Percentiles rank a stretch among this genome's conserved stretches.
These are phyloP conservation scores for Drosophila malerkotliana DNA, from an alignment of 1,140 invertebrate species.

Conservation along the genomic window DNA sequence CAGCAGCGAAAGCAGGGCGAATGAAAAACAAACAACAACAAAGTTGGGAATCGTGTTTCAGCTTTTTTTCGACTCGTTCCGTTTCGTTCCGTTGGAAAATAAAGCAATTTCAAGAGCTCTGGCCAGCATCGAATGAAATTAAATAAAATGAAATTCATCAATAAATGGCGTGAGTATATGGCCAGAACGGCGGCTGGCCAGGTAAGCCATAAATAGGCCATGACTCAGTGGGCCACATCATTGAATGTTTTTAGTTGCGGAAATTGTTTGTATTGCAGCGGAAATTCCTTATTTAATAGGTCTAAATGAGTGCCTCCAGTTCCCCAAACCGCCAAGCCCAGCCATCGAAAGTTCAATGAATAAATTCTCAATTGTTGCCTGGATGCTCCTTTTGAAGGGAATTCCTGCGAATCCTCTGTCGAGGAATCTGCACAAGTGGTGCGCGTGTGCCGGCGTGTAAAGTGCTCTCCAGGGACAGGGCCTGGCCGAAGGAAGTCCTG, in stretches of 20 bases:
- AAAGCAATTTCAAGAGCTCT: constrained; percentile 67
- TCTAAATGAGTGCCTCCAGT: constrained; percentile 27
- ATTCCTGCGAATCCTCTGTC: constrained; percentile 6
- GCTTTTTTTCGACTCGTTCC: constrained; percentile 25
- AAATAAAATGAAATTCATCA: constrained; percentile 80
- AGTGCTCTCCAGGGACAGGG: constrained; percentile 73
- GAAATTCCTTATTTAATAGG: constrained; percentile 67
- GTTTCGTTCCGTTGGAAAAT: constrained; percentile 32
- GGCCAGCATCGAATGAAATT: constrained; percentile 33
- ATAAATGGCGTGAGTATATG: constrained; percentile 53
- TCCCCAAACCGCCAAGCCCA: background rate
- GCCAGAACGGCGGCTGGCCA: background rate
- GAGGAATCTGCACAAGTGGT: constrained; percentile 45
- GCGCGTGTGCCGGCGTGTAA: constrained; percentile 59
- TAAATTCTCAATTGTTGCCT: constrained; percentile 57
- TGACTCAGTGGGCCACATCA: constrained; percentile 34
- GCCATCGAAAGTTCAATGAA: constrained; percentile 55
- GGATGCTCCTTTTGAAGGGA: constrained; percentile 6
- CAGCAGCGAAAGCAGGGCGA: constrained; percentile 29
- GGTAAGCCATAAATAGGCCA: constrained; percentile 61
- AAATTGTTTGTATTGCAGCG: constrained; percentile 71
- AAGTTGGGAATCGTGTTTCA: constrained; percentile 66
- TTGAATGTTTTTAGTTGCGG: constrained; percentile 56
- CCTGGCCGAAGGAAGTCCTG: constrained; percentile 17
- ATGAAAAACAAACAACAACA: constrained; percentile 63